Evolutionary conservation across 1,140 invertebrate species (phyloP), one percentile per base, ranked within the genome.

Genomic region (Calephelis nemesis): DNA sequence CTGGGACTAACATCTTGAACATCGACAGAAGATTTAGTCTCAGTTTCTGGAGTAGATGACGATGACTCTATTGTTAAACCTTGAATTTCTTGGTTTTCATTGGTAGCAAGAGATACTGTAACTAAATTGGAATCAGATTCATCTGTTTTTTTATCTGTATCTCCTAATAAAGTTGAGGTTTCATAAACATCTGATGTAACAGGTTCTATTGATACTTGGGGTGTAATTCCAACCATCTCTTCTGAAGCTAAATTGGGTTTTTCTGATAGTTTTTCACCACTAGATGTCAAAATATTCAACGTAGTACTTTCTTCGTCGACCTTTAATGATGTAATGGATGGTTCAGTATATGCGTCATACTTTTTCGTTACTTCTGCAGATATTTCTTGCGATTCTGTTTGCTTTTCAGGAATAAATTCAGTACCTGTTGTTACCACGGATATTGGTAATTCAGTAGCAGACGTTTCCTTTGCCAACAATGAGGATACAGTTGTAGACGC

Each of bases 391-490:
- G 40, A 64, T 42, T 40, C 30, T 19, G 65, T 71, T 47, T 70
- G 67, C 62, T 65, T 77, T 40, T 72, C 65, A 65, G 62, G 67
- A 66, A 69, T 58, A 4, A 62, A 47, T 47, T 68, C 69, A 40
- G 64, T 19, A 10, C 42, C 42, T 15, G 30, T 39, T 48, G 63
- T 62, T 10, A 49, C 47, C 15, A 62, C 42, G 42, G 54, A n/a
- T 39, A 19, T 60, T 4, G 54, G 30, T 60, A 58, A 58, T 11
- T 11, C 5, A 58, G 30, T 60, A 40, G 54, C 39, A n/a, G 11
- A 19, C 12, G 54, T 12, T 60, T 60, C 54, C 1, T 60, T 12
- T 40, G 12, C 12, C 30, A 39, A 6, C 4, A 12, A 40, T 1
- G 30, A 30, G 4, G 12, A n/a, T 4, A n/a, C 6, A 40, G 54